Evolutionary conservation across 2,113 vertebrate genomes (phyloP), one percentile per base, ranked within the genome.

Genomic region (Periophthalmus modestus): DNA sequence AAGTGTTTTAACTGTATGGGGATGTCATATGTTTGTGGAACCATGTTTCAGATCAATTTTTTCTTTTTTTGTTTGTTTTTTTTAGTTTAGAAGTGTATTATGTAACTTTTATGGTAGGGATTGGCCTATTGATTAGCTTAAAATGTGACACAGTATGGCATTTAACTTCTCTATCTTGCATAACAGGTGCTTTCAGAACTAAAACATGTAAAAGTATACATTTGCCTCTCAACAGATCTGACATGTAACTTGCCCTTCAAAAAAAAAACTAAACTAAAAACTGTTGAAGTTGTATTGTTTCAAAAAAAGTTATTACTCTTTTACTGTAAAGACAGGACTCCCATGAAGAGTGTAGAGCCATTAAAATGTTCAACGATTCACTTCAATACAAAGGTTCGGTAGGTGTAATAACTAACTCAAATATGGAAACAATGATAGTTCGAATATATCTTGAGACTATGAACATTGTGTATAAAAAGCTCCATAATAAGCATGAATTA

Each of bases 401-500:
- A 39, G 9, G 15, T 28, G 71, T 18, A 57, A 65, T 34, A 18
- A 34, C 14, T 59, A 59, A 59, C 57, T 59, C 12, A 1, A 28
- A 62, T 16, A 34, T 16, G 15, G 0, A 63, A 36, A 39, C 34
- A 39, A 19, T 65, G 15, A 62, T 1, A 12, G 5, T 7, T 33
- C 34, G 6, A 59, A 15, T 62, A 61, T 61, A 62, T 18, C 28
- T 34, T 18, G 7, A 62, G 24, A 62, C 9, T 34, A 34, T 34
- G 15, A 62, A 62, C 13, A 28, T 4, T 59, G 10, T 23, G 10
- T n/a, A 43, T 3, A 79, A 69, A 66, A 87, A 50, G 74, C 15
- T 58, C 19, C 43, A 77, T 72, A 68, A 83, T 82, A 71, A 81
- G 69, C 23, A 59, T 71, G 80, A 86, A 88, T 91, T 74, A 81